phyloP scores from a whole-genome alignment of 2,797 vertebrate species.

The Emys orbicularis region DNA sequence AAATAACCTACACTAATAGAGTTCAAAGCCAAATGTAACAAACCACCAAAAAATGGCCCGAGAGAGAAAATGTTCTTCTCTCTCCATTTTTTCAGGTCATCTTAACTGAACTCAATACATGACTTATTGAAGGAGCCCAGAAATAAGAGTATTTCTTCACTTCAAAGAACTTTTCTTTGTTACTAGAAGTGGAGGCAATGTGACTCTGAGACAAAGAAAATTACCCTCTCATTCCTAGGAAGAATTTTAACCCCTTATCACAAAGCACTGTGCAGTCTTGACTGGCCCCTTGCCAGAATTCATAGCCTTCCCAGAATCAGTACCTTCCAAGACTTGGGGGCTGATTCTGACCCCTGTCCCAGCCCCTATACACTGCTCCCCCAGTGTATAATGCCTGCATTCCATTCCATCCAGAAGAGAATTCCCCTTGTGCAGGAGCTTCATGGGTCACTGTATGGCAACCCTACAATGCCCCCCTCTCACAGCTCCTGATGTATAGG shows the following conservation, averaged over 20 bases:
- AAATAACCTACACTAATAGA: background rate
- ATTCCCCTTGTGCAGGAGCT: background rate
- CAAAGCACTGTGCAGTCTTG: background rate
- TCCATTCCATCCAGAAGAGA: background rate
- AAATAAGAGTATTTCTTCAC: background rate
- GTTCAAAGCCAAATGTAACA: background rate
- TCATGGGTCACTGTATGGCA: background rate
- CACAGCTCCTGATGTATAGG: background rate
- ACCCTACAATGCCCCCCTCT: background rate
- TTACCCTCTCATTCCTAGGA: background rate
- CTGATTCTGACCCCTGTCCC: background rate
- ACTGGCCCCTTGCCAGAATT: background rate
- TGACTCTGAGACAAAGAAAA: slow-evolving; percentile 1
- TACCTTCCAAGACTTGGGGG: background rate
- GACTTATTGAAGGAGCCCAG: background rate
- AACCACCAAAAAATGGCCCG: background rate
- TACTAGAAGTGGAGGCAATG: background rate
- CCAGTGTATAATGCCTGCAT: background rate
- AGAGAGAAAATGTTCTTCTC: background rate
- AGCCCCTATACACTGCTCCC: background rate
- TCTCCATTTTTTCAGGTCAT: background rate
- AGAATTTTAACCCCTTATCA: background rate
- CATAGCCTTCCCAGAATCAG: background rate
- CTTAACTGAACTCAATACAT: background rate
- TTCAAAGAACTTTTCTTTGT: background rate